A percentile compares a stretch with the other conserved stretches of the same genome.
Evolutionary conservation across 53 echinoderm and acorn worm species (phyloP).

Genomic region (Crossaster papposus): DNA sequence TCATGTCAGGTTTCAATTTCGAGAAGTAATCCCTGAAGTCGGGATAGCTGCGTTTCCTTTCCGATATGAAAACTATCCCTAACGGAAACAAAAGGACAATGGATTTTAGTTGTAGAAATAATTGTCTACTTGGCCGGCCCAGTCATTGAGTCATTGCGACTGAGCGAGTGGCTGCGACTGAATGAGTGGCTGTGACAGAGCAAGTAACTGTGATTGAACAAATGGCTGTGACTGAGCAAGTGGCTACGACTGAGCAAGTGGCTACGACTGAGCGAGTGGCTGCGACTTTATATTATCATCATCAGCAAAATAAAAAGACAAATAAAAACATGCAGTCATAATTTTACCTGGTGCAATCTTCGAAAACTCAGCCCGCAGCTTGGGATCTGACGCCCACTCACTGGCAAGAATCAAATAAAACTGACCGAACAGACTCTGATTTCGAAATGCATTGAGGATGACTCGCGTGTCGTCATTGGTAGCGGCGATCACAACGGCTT

Average conservation of each 20-base stretch:
- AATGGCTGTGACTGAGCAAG: too few species aligned
- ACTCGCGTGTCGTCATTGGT: slow-evolving; percentile 37
- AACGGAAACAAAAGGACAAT: background rate
- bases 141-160: too few species aligned
- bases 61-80: slow-evolving; percentile 62
- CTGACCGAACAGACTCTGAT: slow-evolving; percentile 58
- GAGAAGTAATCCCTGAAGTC: slow-evolving; percentile 64
- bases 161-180: too few species aligned
- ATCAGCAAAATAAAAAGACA: background rate
- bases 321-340: background rate
- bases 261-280: too few species aligned
- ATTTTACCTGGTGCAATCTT: slow-evolving; percentile 37
- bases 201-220: too few species aligned
- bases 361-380: slow-evolving; percentile 20
- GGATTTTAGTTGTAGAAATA: background rate
- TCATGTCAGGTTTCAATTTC: slow-evolving; percentile 64
- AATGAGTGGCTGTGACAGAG: too few species aligned
- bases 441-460: slow-evolving; percentile 57
- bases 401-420: slow-evolving; percentile 65
- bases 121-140: background rate
- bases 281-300: too few species aligned
- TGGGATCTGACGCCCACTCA: slow-evolving; percentile 25
- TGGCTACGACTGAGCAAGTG: too few species aligned
- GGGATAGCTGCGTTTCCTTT: slow-evolving; percentile 45
- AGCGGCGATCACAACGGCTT: slow-evolving; percentile 66